Base-by-base conservation (phyloP, 2,888 invertebrate genomes). In the Orthosia cruda region DNA sequence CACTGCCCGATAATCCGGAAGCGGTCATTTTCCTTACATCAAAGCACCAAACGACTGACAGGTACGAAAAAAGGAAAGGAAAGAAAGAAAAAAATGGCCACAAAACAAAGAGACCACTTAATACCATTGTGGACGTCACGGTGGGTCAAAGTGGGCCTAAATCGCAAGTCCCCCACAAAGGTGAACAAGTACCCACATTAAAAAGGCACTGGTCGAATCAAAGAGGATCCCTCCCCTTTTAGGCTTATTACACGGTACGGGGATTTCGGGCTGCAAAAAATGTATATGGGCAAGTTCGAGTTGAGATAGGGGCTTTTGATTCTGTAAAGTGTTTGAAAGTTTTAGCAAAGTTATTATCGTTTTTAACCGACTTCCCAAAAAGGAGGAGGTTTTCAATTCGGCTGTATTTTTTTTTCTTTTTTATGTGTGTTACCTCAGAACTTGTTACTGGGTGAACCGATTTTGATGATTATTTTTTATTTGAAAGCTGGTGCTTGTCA, bases 181-280 rank as follows among this genome's bases (percentile, higher is more conserved):
- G 94, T 94, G 93, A 92, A 90, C 90, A 89, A 91, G 92, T 91
- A 89, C 89, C 92, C 86, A 90, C 91, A 91, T 93, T 94, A 91
- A 92, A 93, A 93, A 91, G 91, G 91, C 90, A 89, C 89, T 89
- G 89, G 90, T 81, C 77, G 88, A 94, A 94, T 95, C 94, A 94
- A 95, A 94, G 92, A 89, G 80, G 87, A 85, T 61, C 77, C 92
- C 92, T 93, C 73, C 82, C 92, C 93, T 94, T 94, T 95, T 93
- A 94, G 94, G 93, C 94, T 95, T 95, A 95, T 95, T 95, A 95
- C 91, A 92, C 91, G 93, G 91, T 90, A 85, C 89, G 89, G 58
- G 87, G 88, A 88, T 87, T 88, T 89, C 75, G 77, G 79, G 80
- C 80, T 73, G 78, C 77, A 89, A 91, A 91, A 92, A 91, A 89